Evolutionary conservation across 1,140 invertebrate genomes (phyloP).

Genomic region (Spodoptera frugiperda): DNA sequence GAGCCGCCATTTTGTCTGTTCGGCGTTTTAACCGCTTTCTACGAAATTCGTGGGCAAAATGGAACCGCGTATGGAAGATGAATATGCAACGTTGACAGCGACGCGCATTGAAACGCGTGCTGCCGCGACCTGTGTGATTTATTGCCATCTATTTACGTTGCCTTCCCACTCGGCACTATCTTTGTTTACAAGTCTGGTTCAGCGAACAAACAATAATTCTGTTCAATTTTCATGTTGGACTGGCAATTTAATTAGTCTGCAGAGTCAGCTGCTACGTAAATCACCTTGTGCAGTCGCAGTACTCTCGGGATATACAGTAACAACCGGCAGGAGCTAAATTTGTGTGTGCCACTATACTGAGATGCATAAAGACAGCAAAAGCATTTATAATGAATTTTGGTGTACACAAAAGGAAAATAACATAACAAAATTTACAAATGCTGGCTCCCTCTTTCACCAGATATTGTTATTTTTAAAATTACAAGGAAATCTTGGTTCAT

Average conservation of each 20-base stretch:
- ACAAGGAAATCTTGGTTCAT: not conserved
- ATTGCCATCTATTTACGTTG: conserved; percentile 62
- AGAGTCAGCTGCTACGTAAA: conserved; percentile 50
- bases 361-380: conserved; percentile 19
- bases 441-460: not conserved
- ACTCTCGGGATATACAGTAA: conserved; percentile 33
- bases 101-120: conserved; percentile 61
- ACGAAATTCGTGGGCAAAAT: conserved; percentile 65
- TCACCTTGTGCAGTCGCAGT: conserved; percentile 32
- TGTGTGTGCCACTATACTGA: conserved; percentile 29
- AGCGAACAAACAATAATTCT: conserved; percentile 45
- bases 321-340: conserved; percentile 20
- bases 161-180: conserved; percentile 43
- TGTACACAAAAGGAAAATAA: not conserved
- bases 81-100: conserved; percentile 70
- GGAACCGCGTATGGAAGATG: conserved; percentile 74
- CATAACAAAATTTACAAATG: not conserved
- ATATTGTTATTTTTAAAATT: conserved; percentile 3
- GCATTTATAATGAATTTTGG: conserved; percentile 30
- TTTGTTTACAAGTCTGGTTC: conserved; percentile 56
- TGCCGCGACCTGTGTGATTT: conserved; percentile 60
- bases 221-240: conserved; percentile 48
- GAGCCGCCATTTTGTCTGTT: conserved; percentile 66
- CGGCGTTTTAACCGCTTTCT: conserved; percentile 70
- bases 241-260: conserved; percentile 55